Base-by-base conservation (phyloP, 2,113 vertebrate genomes). In the Casuarius casuarius region DNA sequence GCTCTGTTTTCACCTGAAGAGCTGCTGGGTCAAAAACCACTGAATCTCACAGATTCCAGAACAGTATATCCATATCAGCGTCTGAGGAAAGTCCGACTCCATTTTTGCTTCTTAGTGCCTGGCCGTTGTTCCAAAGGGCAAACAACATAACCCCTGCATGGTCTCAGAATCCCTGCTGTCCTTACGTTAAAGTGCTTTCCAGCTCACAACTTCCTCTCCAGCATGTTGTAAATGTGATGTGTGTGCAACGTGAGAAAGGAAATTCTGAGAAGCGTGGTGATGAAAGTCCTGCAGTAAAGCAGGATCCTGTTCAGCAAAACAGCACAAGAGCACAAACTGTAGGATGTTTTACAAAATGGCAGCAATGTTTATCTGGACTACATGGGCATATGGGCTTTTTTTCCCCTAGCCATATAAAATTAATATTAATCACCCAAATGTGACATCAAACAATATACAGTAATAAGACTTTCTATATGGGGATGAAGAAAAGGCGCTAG, bases 361-460 rank as follows among this genome's bases (percentile, higher is more conserved):
- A 77, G 71, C 6, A 85, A 49, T 83, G 2, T 74, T 93, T 92
- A 62, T 71, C 42, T 63, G 71, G n/a, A 65, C n/a, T 77, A n/a
- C 15, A 40, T 3, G 70, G 26, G 62, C 10, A 28, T 23, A 73
- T 72, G 4, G 19, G 1, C 0, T 0, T 54, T 88, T 66, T 40
- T 35, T 49, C 4, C 17, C 5, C 3, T 35, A 22, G 31, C 68
- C 38, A n/a, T 59, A 49, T 49, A 59, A 90, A 90, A 93, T 77
- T 46, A 40, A 22, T 80, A 85, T 28, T 90, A 84, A 59, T 54
- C 23, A 70, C 68, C 49, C 67, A 49, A 94, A 80, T 28, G 14
- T 67, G 67, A 20, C 54, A 79, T 77, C 19, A 80, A 88, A 54
- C 6, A 15, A 15, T 88, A 40, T 7, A 78, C 74, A 76, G 48